Evolutionary conservation across 2,113 vertebrate species (phyloP), one percentile per base, ranked within the genome.

Genomic region (Octodon degus): DNA sequence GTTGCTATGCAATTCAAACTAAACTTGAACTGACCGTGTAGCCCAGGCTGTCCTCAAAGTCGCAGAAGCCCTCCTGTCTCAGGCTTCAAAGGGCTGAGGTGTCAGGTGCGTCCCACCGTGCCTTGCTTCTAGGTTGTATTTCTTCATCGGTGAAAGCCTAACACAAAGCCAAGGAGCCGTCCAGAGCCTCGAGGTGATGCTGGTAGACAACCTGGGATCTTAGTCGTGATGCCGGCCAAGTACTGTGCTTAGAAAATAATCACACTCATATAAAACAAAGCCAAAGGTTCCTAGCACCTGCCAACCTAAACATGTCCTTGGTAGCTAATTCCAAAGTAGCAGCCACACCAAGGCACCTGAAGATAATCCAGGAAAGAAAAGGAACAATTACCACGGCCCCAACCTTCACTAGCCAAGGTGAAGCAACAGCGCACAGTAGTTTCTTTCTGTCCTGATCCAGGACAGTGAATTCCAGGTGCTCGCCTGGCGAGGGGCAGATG

Each of bases 221-320:
- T 79, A 67, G 43, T 0, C 55, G 10, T 30, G 20, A 91, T 50
- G 16, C 34, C 68, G 32, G 77, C 47, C 25, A 91, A 94, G 55
- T 5, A 84, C 68, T 22, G 3, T 74, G 82, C 40, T 81, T 80
- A 90, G 47, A 34, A 86, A 63, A 76, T 86, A 62, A 93, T 82
- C 47, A 87, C 50, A 85, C 9, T 25, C 63, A 96, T 87, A 93
- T 27, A 60, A 90, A 94, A 94, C 67, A 90, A 62, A 94, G 63
- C 34, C 67, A 47, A 24, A 86, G 47, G 27, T 53, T 89, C 40
- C 53, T 43, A 70, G 1, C 47, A 58, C 7, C 67, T 53, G 93
- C 50, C 89, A 96, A 83, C 16, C 82, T 20, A 89, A 97, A 96
- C 93, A 93, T 47, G 83, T 40, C 83, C 55, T 43, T 30, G 91